These are phyloP conservation scores for Andrena marginata DNA, from an alignment of 2,888 invertebrate genomes.

Conservation along the genomic window DNA sequence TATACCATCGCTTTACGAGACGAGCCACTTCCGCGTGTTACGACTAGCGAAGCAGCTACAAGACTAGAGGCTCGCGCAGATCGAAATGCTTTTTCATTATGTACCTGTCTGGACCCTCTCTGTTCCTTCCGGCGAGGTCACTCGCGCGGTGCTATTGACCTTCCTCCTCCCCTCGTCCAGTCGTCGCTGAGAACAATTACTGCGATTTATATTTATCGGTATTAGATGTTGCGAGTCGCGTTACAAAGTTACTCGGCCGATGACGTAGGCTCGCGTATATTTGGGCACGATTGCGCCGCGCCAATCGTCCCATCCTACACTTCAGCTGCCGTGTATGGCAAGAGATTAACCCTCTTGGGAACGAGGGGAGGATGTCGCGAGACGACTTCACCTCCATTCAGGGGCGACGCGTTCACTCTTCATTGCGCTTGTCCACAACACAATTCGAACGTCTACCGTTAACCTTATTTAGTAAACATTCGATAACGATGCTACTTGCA, in stretches of 20 bases:
- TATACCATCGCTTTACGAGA: slow-evolving; percentile 37
- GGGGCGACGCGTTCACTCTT: too few relatives aligned
- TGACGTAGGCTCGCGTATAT: neutral
- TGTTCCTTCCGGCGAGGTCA: slow-evolving; percentile 11
- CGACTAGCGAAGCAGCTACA: neutral
- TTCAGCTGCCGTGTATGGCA: too few relatives aligned
- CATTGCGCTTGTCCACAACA: too few relatives aligned
- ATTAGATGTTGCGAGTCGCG: neutral
- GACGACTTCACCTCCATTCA: too few relatives aligned
- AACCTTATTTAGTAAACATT: too few relatives aligned
- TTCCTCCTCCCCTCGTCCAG: neutral
- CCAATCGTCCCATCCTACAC: too few relatives aligned
- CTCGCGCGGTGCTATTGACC: slow-evolving; percentile 34
- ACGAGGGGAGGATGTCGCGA: too few relatives aligned
- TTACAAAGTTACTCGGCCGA: neutral
- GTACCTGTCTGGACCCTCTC: slow-evolving; percentile 7
- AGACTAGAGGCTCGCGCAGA: slow-evolving; percentile 24
- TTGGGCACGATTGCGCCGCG: neutral
- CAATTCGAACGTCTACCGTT: too few relatives aligned
- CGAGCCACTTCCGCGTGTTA: slow-evolving; percentile 50
- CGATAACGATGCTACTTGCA: neutral
- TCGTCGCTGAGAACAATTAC: slow-evolving; percentile 16
- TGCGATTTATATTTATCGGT: slow-evolving; percentile 21
- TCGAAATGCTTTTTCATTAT: slow-evolving; percentile 49
- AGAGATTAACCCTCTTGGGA: too few relatives aligned